Evolutionary conservation across 1,140 invertebrate genomes (phyloP).

Genomic region (Teleogryllus occipitalis): DNA sequence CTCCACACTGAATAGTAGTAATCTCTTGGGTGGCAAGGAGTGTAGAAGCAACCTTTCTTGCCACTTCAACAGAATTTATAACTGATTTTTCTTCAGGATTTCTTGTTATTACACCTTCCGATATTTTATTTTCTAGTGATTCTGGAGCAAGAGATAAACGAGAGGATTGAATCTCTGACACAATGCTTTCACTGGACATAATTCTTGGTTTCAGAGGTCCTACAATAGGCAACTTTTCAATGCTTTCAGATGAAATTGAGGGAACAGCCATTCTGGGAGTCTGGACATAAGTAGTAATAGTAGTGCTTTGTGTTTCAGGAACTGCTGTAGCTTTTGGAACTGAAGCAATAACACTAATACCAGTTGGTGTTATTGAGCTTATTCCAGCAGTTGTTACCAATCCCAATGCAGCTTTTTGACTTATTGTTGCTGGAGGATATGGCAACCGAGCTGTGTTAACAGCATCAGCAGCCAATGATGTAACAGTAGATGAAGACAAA

Average conservation of each 20-base stretch:
- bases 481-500: conserved; percentile 23
- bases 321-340: conserved; percentile 8
- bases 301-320: background rate
- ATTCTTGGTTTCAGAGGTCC: too few relatives aligned
- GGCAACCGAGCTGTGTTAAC: conserved; percentile 28
- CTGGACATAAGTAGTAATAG: background rate
- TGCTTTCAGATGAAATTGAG: background rate
- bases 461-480: conserved; percentile 31
- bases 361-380: conserved; percentile 10
- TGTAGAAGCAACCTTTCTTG: background rate
- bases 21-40: too few relatives aligned
- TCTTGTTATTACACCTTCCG: background rate
- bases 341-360: conserved; percentile 22
- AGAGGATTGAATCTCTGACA: too few relatives aligned
- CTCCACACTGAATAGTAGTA: too few relatives aligned
- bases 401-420: background rate
- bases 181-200: too few relatives aligned
- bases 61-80: background rate
- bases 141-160: too few relatives aligned
- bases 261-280: conserved; percentile 10
- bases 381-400: background rate
- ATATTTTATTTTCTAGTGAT: background rate
- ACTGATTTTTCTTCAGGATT: background rate
- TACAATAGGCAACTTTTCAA: too few relatives aligned
- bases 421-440: conserved; percentile 21